Base-by-base conservation (phyloP, 1,140 invertebrate species). In the Drosophila subobscura region DNA sequence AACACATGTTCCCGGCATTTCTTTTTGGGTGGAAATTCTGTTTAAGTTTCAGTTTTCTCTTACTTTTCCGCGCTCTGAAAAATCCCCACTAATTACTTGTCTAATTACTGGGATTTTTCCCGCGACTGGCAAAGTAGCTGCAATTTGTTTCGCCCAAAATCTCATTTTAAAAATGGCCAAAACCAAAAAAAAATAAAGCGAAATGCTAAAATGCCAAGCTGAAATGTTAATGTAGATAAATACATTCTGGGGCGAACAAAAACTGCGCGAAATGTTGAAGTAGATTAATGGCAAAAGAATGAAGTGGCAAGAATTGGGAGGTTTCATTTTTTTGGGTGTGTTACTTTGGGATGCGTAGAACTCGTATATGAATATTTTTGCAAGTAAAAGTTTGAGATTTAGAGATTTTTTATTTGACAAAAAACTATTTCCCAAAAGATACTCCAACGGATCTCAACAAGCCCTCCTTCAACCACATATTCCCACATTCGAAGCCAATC, bases 81-180 rank as follows among this genome's bases (percentile, higher is more conserved):
- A 88, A 86, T 88, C 74, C 65, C 33, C 41, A 78, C 83, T 88
- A 86, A 86, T 86, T 86, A 86, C 83, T 74, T 64, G 83, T 55
- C 83, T 81, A 86, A 86, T 86, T 86, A 81, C 83, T 57, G 51
- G 74, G 61, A 77, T 80, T 81, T 77, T 79, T 61, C 64, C 5
- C 41, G 37, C 56, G 72, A 59, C 60, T 58, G 47, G 58, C 57
- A 66, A 85, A 85, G 72, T 86, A 81, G 71, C 65, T 61, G 83
- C 83, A 78, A 86, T 81, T 86, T 81, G 81, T 88, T 81, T 56
- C 60, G 51, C 63, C 63, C 58, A 46, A 70, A 78, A 77, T 79
- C 55, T 50, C 55, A 72, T 68, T 76, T 86, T 68, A 75, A 81
- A 73, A 67, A 77, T 67, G 59, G 57, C 57, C 54, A 68, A 77